Evolutionary conservation across 2,797 vertebrate species (phyloP).

Genomic region (Tiaroga cobitis): DNA sequence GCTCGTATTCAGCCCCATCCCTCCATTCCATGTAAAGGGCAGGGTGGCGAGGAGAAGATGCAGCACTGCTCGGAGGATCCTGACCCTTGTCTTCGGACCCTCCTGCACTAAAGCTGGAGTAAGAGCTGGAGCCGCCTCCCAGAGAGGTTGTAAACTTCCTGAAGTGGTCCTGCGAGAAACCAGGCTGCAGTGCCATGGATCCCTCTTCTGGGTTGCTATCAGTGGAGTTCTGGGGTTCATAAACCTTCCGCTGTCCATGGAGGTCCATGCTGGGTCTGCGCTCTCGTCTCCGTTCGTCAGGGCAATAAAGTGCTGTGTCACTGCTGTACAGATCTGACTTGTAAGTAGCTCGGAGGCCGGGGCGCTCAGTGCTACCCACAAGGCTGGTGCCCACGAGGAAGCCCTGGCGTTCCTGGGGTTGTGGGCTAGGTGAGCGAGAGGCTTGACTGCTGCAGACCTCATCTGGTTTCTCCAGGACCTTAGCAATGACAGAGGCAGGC

Average conservation of each 20-base stretch:
- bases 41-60: conserved; percentile 90
- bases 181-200: conserved; percentile 78
- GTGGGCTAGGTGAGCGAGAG: conserved; percentile 86
- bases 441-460: conserved; percentile 86
- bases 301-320: conserved; percentile 93
- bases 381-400: conserved; percentile 77
- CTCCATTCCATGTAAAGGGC: conserved; percentile 92
- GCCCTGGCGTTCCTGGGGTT: conserved; percentile 79
- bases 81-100: conserved; percentile 91
- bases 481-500: conserved; percentile 88
- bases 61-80: conserved; percentile 84
- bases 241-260: conserved; percentile 80
- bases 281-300: conserved; percentile 85
- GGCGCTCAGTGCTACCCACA: conserved; percentile 78
- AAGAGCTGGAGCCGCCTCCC: conserved; percentile 91
- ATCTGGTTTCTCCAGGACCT: conserved; percentile 90
- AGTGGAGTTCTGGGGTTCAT: conserved; percentile 89
- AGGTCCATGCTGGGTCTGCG: conserved; percentile 89
- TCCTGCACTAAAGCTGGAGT: conserved; percentile 93
- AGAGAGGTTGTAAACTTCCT: conserved; percentile 86
- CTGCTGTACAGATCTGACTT: conserved; percentile 93
- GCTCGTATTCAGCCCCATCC: conserved; percentile 87
- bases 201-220: conserved; percentile 92
- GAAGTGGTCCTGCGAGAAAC: conserved; percentile 89
- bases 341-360: conserved; percentile 81